Base-by-base conservation (phyloP, 2,113 vertebrate species). In the Morone chrysops region DNA sequence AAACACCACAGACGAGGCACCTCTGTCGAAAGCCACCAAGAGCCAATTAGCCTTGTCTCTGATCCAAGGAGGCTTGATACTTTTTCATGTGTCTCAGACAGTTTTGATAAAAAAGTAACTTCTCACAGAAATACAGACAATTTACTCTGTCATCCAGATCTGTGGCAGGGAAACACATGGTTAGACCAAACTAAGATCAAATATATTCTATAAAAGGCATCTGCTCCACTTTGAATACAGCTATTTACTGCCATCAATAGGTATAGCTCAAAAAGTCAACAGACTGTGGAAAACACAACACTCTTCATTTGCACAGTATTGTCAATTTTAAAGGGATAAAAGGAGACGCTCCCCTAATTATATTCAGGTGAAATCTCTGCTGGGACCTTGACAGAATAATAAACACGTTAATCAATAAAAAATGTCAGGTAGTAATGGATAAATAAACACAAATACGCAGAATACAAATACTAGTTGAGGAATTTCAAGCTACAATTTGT, bases 41-140 rank as follows among this genome's bases (percentile, higher is more conserved):
- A 86, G 75, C 51, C 90, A 88, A 84, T 93, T 91, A 87, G 65
- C 73, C 77, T 81, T 1, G 10, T 80, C 77, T 89, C 59, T 87
- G 69, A 90, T 88, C 79, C 45, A 51, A 50, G 8, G 53, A 56
- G 79, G 65, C 68, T 56, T 80, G 45, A 85, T 82, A 67, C 14
- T 85, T 86, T 56, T 67, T 78, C 47, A 56, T 80, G 66, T 12
- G 31, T 18, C 77, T 63, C 65, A 41, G 70, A 81, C 75, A 56
- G 79, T 56, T 82, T 70, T 50, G 66, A 84, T 80, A 67, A 79
- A 69, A 78, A 87, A 85, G 50, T 25, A 74, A 47, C 13, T 53
- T 75, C 22, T 63, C 45, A 16, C 56, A 22, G 62, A 25, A 66
- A 69, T 45, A 71, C 43, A 53, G 56, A 66, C 36, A 65, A 25